Evolutionary conservation across 1,140 invertebrate species (phyloP), one percentile per base, ranked within the genome.

Genomic region (Danaus plexippus): DNA sequence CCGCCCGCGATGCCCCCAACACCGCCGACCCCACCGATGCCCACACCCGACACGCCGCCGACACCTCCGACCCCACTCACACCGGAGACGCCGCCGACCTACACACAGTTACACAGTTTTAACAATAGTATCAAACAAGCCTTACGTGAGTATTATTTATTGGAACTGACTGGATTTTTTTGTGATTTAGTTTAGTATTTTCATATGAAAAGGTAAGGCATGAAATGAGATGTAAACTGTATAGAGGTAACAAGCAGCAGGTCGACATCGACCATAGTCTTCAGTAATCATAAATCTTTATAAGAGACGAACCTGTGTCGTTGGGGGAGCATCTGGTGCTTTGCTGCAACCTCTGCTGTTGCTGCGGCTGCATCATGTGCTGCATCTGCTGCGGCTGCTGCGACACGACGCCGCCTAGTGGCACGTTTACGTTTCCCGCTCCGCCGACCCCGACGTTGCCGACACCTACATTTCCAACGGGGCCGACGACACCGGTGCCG

Each of bases 311-410:
- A 87, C 82, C 70, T 83, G 88, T 57, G 85, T 78, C 68, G 89
- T 60, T 90, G 90, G 10, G 86, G 88, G 59, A 90, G 70, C 80
- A 90, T 89, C 62, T 90, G 83, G 51, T 88, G 83, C 80, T 89
- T 69, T 90, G 85, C 66, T 85, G 87, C 64, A 80, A 62, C 58
- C 78, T 58, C 61, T 85, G 85, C 63, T 89, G 88, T 61, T 89
- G 88, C 70, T 89, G 80, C 75, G 88, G 88, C 63, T 89, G 87
- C 83, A 88, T 87, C 87, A 88, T 88, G 57, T 88, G 87, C 66
- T 85, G 87, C 63, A 88, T 73, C 54, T 87, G 85, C 49, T 81
- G 81, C 65, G 85, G 87, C 67, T 86, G 85, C 66, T 87, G 85
- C 58, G 78, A 79, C 57, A 86, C 85, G 64, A 64, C 67, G 59